Conservation (phyloP, 2,797 vertebrate species). For the Nannoperca obscura region DNA sequence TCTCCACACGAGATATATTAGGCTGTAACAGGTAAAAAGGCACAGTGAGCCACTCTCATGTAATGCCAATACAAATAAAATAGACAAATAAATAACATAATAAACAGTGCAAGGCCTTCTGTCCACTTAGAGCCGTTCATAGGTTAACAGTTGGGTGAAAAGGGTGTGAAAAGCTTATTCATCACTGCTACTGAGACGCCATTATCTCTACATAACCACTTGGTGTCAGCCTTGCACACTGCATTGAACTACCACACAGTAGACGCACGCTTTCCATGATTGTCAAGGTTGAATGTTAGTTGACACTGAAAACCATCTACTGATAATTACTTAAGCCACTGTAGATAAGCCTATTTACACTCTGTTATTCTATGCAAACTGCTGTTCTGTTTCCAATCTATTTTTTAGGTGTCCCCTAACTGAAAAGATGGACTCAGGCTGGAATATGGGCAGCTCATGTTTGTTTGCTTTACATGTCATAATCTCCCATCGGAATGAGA, state of each 20-base stretch:
- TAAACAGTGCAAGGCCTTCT: background rate
- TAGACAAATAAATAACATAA: background rate
- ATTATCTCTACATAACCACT: conserved; percentile 68
- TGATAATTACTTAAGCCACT: conserved; percentile 36
- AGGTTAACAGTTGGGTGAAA: background rate
- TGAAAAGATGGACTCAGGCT: conserved; percentile 17
- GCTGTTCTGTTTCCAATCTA: conserved; percentile 22
- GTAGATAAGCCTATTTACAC: conserved; percentile 10
- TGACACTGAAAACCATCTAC: conserved; percentile 25
- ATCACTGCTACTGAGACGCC: background rate
- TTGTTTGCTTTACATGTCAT: conserved; percentile 22
- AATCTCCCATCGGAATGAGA: conserved; percentile 44
- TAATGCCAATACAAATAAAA: background rate
- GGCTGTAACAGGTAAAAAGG: background rate
- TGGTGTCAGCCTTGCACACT: conserved; percentile 78
- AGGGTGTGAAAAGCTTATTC: background rate
- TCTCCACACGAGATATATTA: background rate
- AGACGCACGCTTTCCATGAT: conserved; percentile 9
- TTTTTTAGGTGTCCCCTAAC: conserved; percentile 43
- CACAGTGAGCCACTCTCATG: background rate
- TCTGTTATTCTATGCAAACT: conserved; percentile 20
- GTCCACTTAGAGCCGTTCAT: too few relatives aligned
- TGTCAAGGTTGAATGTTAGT: conserved; percentile 15
- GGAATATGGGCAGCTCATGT: conserved; percentile 16
- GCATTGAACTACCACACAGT: conserved; percentile 2